These are phyloP conservation scores for Procambarus virginalis DNA, from an alignment of 1,140 invertebrate species.

Conservation along the genomic window DNA sequence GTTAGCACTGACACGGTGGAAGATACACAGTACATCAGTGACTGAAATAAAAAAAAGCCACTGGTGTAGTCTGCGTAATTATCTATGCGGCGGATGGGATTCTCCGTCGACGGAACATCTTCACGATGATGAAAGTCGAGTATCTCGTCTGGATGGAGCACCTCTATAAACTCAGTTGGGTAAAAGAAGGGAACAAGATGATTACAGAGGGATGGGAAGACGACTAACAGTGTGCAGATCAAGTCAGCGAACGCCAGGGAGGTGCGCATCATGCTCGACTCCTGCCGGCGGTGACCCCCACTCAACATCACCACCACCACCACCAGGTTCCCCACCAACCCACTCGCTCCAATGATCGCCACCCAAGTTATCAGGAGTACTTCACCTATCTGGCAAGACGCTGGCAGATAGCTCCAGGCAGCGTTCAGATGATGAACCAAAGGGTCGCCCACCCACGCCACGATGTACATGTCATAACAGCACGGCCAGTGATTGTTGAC, in stretches of 20 bases:
- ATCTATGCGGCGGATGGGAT: too few relatives aligned
- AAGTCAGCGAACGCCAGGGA: conserved; percentile 29
- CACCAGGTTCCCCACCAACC: not conserved
- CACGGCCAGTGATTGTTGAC: conserved; percentile 38
- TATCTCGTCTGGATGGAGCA: too few relatives aligned
- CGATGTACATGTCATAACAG: not conserved
- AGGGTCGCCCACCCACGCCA: conserved; percentile 12
- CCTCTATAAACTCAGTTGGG: not conserved
- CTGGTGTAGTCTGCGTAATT: too few relatives aligned
- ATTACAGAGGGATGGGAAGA: conserved; percentile 11
- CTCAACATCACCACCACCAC: conserved; percentile 4
- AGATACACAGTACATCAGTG: not conserved
- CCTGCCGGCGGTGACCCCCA: not conserved
- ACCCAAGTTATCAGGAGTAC: conserved; percentile 9
- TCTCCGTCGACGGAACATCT: too few relatives aligned
- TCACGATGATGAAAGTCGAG: not conserved
- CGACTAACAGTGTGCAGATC: conserved; percentile 1
- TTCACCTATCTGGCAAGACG: conserved; percentile 23
- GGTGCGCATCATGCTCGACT: conserved; percentile 18
- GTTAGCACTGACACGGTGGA: conserved; percentile 13
- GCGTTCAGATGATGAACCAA: conserved; percentile 20
- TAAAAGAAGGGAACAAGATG: conserved; percentile 15
- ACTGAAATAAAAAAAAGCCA: conserved; percentile 7
- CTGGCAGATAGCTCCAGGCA: conserved; percentile 37
- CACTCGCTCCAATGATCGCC: not conserved